Evolutionary conservation across 2,888 invertebrate genomes (phyloP).

Genomic region (Machimus rusticus): DNA sequence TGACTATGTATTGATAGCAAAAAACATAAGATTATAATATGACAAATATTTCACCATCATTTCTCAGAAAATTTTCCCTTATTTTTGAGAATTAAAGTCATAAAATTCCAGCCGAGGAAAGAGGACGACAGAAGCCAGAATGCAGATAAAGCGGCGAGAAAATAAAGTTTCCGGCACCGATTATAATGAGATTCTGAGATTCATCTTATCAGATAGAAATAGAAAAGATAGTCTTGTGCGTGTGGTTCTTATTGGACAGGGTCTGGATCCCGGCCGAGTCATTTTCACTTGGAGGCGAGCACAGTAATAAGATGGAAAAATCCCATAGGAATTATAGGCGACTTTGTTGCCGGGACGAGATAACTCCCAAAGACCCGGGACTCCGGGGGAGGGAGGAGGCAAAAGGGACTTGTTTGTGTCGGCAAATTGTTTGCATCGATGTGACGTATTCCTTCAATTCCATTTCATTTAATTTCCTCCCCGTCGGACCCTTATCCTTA

Average conservation of each 20-base stretch:
- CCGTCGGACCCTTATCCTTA: neutral
- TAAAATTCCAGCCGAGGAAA: conserved; percentile 40
- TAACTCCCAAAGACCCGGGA: neutral
- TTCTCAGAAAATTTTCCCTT: neutral
- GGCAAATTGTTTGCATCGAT: conserved; percentile 36
- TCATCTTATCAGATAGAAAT: conserved; percentile 38
- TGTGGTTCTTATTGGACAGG: conserved; percentile 34
- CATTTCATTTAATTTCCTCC: conserved; percentile 35
- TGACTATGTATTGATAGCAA: too few species aligned
- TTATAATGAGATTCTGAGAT: conserved; percentile 44
- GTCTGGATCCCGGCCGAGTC: neutral
- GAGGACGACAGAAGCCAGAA: neutral
- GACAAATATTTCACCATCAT: neutral
- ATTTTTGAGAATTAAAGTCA: conserved; percentile 7
- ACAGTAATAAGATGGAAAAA: conserved; percentile 17
- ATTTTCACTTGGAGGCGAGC: neutral
- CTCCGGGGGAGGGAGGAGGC: neutral
- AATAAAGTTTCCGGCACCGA: conserved; percentile 42
- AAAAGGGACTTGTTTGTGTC: conserved; percentile 19
- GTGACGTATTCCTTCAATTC: conserved; percentile 35
- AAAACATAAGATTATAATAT: neutral
- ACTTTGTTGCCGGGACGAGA: conserved; percentile 13
- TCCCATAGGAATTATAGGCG: conserved; percentile 24
- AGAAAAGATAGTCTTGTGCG: conserved; percentile 9
- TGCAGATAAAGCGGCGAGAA: conserved; percentile 33